These are phyloP conservation scores for Barbus barbus DNA, from an alignment of 2,113 vertebrate genomes.

Conservation along the genomic window DNA sequence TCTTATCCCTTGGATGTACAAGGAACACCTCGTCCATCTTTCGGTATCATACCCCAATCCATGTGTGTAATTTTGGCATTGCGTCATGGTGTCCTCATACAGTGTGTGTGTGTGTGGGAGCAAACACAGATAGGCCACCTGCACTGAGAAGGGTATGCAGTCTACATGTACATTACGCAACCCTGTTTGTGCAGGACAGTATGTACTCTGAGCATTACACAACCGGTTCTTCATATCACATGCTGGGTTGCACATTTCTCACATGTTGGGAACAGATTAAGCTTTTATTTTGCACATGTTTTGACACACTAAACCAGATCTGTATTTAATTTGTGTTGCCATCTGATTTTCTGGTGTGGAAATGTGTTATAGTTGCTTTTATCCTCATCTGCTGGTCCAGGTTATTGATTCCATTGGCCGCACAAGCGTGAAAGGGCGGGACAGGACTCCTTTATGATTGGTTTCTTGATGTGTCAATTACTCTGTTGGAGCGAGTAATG, in stretches of 20 bases:
- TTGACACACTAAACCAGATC: neutral
- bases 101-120: slow-evolving; percentile 30
- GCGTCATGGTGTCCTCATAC: slow-evolving; percentile 27
- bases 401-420: slow-evolving; percentile 49
- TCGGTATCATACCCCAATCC: neutral
- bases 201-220: slow-evolving; percentile 21
- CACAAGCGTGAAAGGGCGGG: slow-evolving; percentile 49
- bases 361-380: neutral
- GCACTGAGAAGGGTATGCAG: slow-evolving; percentile 22
- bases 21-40: slow-evolving; percentile 38
- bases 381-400: neutral
- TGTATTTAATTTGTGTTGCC: neutral
- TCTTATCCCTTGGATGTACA: neutral
- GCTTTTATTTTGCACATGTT: neutral
- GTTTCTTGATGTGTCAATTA: slow-evolving; percentile 55
- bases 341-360: neutral
- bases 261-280: neutral
- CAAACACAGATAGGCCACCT: slow-evolving; percentile 46
- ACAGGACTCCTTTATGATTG: slow-evolving; percentile 54
- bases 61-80: slow-evolving; percentile 10
- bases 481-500: slow-evolving; percentile 58
- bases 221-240: neutral
- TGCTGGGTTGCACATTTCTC: slow-evolving; percentile 1
- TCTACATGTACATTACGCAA: slow-evolving; percentile 29
- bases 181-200: slow-evolving; percentile 11